Evolutionary conservation across 2,797 vertebrate species (phyloP).

Genomic region (Luscinia luscinia): DNA sequence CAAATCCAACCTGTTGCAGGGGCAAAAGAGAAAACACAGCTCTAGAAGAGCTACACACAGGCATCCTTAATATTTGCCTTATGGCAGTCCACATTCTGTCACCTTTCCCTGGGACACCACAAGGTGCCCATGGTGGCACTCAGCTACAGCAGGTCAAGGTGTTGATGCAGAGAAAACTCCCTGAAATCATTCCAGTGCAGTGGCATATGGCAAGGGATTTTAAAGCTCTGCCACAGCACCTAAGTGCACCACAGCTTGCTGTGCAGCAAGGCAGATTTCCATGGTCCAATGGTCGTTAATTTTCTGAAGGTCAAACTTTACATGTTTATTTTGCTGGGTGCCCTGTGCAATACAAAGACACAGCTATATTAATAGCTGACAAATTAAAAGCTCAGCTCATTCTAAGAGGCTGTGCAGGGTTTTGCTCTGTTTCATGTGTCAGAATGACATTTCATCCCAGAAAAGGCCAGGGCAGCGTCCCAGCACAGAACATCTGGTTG

Average conservation of each 20-base stretch:
- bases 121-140: accelerated
- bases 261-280: neutral
- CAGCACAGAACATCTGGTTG: conserved; percentile 79
- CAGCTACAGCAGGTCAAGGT: neutral
- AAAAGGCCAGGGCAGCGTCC: conserved; percentile 43
- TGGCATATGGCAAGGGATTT: neutral
- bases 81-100: neutral
- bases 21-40: neutral
- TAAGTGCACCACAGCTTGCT: neutral
- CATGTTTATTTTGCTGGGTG: conserved; percentile 68
- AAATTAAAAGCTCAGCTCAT: conserved; percentile 63
- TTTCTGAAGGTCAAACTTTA: conserved; percentile 73
- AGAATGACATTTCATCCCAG: conserved; percentile 65
- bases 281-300: conserved; percentile 15
- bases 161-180: neutral
- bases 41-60: neutral
- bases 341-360: conserved; percentile 58
- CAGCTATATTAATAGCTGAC: conserved; percentile 62
- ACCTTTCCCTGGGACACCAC: neutral
- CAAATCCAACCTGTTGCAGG: neutral
- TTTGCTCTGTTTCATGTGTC: conserved; percentile 58
- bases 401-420: conserved; percentile 49
- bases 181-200: neutral
- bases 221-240: neutral
- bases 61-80: neutral